Evolutionary conservation across 2,797 vertebrate genomes (phyloP).

Genomic region (Calcarius lapponicus): DNA sequence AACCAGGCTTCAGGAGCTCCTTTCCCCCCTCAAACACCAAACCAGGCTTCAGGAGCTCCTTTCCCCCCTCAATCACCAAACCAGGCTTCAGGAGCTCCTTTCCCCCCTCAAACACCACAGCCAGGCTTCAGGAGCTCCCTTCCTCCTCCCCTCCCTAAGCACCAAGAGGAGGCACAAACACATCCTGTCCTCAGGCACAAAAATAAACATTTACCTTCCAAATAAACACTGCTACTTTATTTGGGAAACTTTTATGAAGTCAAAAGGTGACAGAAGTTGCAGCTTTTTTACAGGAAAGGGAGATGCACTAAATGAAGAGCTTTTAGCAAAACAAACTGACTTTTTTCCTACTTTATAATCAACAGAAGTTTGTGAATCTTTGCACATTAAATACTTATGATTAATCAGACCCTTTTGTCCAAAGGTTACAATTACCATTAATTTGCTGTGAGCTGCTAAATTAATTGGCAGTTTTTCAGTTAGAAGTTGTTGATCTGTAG

Average conservation of each 20-base stretch:
- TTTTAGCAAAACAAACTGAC: background rate
- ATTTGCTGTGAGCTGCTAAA: slow-evolving; percentile 61
- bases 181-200: background rate
- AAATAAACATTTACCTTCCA: background rate
- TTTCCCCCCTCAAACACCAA: no score
- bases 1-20: no score
- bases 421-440: slow-evolving; percentile 52
- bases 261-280: background rate
- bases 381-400: slow-evolving; percentile 14
- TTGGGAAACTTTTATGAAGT: background rate
- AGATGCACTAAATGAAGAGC: background rate
- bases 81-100: no score
- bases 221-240: background rate
- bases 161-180: background rate
- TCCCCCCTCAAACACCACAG: background rate
- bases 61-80: no score
- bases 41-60: no score
- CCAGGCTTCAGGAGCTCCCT: fast-evolving
- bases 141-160: fast-evolving
- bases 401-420: slow-evolving; percentile 59
- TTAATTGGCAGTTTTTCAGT: slow-evolving; percentile 48
- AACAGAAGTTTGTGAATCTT: background rate
- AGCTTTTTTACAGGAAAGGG: background rate
- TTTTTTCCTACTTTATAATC: background rate
- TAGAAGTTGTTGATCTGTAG: slow-evolving; percentile 39